Conservation (phyloP, 2,888 invertebrate species). For the Sturmia bella region DNA sequence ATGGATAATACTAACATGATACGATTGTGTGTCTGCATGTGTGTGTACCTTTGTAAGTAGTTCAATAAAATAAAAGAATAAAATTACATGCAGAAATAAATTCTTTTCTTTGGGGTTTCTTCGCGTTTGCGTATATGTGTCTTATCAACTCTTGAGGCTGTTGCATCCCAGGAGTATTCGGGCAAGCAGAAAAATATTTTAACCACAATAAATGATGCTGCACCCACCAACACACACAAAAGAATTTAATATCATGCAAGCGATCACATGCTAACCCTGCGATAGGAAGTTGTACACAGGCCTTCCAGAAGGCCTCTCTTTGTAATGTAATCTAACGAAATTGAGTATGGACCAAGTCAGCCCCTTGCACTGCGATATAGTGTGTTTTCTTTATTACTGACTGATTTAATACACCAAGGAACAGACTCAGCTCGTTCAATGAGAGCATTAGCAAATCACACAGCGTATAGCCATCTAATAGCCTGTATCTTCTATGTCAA, state of each 20-base stretch:
- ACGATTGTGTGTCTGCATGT: background rate
- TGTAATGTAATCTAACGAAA: too few relatives aligned
- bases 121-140: background rate
- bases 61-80: constrained; percentile 44
- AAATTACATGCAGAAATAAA: constrained; percentile 26
- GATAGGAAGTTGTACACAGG: too few relatives aligned
- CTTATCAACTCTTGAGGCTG: constrained; percentile 58
- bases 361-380: too few relatives aligned
- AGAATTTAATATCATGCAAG: constrained; percentile 16
- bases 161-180: constrained; percentile 68
- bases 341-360: too few relatives aligned
- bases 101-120: constrained; percentile 2
- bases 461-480: too few relatives aligned
- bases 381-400: too few relatives aligned
- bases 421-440: too few relatives aligned
- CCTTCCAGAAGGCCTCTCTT: too few relatives aligned
- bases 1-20: constrained; percentile 19
- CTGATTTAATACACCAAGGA: too few relatives aligned
- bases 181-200: constrained; percentile 51
- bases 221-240: background rate
- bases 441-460: too few relatives aligned
- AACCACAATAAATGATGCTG: constrained; percentile 61
- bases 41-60: constrained; percentile 29
- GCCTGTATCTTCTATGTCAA: too few relatives aligned
- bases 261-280: background rate